Evolutionary conservation across 1,140 invertebrate species (phyloP).

Genomic region (Zaprionus camerounensis): DNA sequence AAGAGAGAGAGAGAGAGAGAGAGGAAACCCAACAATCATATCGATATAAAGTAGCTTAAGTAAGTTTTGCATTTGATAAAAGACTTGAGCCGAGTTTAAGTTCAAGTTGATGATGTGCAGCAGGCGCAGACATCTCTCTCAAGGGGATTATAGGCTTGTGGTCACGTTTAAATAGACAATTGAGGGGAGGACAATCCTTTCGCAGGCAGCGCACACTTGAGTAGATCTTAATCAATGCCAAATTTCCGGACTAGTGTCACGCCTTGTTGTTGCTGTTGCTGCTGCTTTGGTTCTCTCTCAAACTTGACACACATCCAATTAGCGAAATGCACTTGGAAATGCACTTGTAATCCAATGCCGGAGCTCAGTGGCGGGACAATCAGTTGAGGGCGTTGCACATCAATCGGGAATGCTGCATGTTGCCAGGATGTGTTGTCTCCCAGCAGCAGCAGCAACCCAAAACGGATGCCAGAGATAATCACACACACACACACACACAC

Average conservation of each 20-base stretch:
- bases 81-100: too few relatives aligned
- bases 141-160: constrained; percentile 5
- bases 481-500: constrained; percentile 9
- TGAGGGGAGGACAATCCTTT: constrained; percentile 9
- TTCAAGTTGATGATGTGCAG: too few relatives aligned
- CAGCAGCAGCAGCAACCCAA: constrained; percentile 14
- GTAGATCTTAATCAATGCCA: constrained; percentile 40
- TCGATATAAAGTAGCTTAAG: not conserved
- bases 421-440: constrained; percentile 17
- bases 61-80: too few relatives aligned
- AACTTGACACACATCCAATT: constrained; percentile 56
- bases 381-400: constrained; percentile 29
- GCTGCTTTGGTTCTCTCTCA: constrained; percentile 20
- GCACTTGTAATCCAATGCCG: constrained; percentile 42
- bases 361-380: constrained; percentile 14
- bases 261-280: constrained; percentile 3
- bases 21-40: not conserved
- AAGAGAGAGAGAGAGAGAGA: not conserved
- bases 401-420: constrained; percentile 23
- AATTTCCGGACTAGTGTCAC: constrained; percentile 41
- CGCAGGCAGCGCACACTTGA: constrained; percentile 12
- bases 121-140: not conserved
- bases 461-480: constrained; percentile 47
- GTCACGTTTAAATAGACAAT: constrained; percentile 33
- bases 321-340: constrained; percentile 49